These are phyloP conservation scores for Hyperoplus immaculatus DNA, from an alignment of 2,797 vertebrate genomes.

Conservation along the genomic window DNA sequence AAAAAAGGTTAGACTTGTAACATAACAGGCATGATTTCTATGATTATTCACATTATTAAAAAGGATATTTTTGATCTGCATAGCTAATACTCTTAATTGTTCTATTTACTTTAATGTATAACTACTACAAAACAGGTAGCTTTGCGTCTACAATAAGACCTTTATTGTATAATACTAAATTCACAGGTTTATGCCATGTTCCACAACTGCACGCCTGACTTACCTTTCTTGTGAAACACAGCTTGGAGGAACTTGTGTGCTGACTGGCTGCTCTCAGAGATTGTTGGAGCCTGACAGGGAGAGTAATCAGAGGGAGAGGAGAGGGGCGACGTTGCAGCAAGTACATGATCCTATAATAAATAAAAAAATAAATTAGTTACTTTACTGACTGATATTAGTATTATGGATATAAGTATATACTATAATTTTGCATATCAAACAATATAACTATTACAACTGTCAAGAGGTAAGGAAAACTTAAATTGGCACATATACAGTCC, in stretches of 20 bases:
- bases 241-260: constrained; percentile 98
- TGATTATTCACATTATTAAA: neutral
- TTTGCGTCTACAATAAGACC: neutral
- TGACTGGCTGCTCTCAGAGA: constrained; percentile 97
- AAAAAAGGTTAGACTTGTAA: neutral
- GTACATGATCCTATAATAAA: constrained; percentile 88
- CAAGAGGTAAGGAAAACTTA: neutral
- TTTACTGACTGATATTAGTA: neutral
- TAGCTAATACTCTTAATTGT: neutral
- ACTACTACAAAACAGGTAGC: neutral
- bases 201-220: constrained; percentile 20
- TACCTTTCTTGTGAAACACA: constrained; percentile 99
- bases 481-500: no score
- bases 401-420: neutral
- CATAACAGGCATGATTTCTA: neutral
- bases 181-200: neutral
- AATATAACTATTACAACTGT: neutral
- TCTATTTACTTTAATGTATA: neutral
- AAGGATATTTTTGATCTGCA: neutral
- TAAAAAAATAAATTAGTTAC: neutral
- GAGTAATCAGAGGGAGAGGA: constrained; percentile 95
- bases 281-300: constrained; percentile 94
- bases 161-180: neutral
- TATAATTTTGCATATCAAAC: neutral
- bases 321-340: constrained; percentile 90